These are phyloP conservation scores for Athripsodes cinereus DNA, from an alignment of 2,888 invertebrate species.

Conservation along the genomic window DNA sequence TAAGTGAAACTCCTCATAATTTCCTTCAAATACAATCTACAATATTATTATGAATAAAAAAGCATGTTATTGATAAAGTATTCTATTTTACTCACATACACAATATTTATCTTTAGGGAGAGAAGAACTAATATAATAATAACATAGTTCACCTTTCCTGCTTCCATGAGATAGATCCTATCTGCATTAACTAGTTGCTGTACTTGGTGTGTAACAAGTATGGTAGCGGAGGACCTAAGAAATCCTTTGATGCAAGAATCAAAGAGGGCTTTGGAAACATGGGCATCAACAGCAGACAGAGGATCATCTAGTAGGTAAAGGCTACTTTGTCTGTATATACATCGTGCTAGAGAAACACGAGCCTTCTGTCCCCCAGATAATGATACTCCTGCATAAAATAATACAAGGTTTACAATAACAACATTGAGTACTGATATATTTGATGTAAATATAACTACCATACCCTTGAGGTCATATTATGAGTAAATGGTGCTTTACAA, in stretches of 20 bases:
- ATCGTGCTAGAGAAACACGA: constrained; percentile 48
- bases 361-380: constrained; percentile 66
- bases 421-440: not conserved
- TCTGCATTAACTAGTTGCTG: constrained; percentile 51
- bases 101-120: not conserved
- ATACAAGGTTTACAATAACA: not conserved
- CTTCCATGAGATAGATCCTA: constrained; percentile 42
- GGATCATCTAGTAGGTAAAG: constrained; percentile 60
- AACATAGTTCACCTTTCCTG: constrained; percentile 34
- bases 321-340: constrained; percentile 56
- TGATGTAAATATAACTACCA: not conserved
- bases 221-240: constrained; percentile 48
- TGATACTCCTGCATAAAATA: constrained; percentile 43
- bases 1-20: constrained; percentile 77
- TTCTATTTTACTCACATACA: not conserved
- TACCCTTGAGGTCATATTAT: no score
- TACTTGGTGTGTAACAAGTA: constrained; percentile 62
- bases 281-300: constrained; percentile 56
- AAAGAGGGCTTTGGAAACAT: constrained; percentile 53
- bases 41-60: not conserved
- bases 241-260: constrained; percentile 39
- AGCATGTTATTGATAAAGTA: not conserved
- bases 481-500: no score
- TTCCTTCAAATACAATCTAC: constrained; percentile 44
- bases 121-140: not conserved